These are phyloP conservation scores for Macrobrachium nipponense DNA, from an alignment of 1,140 invertebrate species.

Conservation along the genomic window DNA sequence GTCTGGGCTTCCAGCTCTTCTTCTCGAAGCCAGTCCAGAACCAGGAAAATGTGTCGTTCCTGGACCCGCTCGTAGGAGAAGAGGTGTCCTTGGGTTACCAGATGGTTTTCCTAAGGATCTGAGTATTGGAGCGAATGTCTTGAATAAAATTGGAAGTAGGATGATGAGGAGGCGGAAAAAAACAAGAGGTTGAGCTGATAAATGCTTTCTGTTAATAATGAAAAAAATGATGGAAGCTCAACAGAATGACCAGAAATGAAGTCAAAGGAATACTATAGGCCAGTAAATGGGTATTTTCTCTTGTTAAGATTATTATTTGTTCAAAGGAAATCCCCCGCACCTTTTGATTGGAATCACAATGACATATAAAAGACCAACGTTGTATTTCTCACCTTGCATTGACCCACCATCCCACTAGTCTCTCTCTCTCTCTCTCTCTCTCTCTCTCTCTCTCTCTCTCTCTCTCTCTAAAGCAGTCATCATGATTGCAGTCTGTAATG, in stretches of 20 bases:
- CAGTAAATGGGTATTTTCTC: no score
- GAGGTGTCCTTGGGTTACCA: constrained; percentile 19
- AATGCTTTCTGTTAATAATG: not conserved
- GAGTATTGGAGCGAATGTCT: not conserved
- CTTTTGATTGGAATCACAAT: not conserved
- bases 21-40: not conserved
- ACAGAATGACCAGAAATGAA: no score
- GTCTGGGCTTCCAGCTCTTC: constrained; percentile 41
- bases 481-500: no score
- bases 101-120: constrained; percentile 32
- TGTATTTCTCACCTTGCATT: not conserved
- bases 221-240: no score
- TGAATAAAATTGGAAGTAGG: not conserved
- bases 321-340: no score
- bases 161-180: not conserved
- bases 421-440: constrained; percentile 18
- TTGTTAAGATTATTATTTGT: no score
- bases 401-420: not conserved
- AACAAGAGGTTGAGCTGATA: not conserved
- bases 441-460: constrained; percentile 5
- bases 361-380: not conserved
- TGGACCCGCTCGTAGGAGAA: constrained; percentile 5
- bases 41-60: not conserved
- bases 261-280: no score
- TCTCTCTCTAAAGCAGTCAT: not conserved